A percentile compares a stretch with the other conserved stretches of the same genome.
phyloP scores from a whole-genome alignment of 2,888 invertebrate genomes.

The Papilio protenor region DNA sequence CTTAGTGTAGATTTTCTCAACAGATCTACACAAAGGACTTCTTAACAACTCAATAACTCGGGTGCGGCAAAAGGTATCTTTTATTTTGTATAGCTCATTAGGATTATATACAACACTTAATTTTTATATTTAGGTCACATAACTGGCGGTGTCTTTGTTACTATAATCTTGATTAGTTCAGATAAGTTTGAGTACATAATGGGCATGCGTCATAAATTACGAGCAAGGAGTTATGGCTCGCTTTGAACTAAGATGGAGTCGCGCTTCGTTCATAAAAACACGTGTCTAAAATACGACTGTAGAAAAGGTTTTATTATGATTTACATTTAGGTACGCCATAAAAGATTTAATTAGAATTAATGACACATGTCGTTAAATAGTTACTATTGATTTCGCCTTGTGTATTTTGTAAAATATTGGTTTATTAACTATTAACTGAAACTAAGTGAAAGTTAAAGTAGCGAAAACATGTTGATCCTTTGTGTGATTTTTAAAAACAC shows the following conservation, averaged over 20 bases:
- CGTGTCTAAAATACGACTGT: not conserved
- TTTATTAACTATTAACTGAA: not conserved
- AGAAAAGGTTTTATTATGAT: conserved; percentile 3
- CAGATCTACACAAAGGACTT: not conserved
- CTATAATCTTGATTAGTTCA: conserved; percentile 21
- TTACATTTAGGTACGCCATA: not conserved
- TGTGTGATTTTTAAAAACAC: not conserved
- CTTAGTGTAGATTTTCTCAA: not conserved
- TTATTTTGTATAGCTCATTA: not conserved
- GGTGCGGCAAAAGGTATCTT: not conserved
- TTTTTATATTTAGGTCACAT: not conserved
- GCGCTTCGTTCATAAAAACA: not conserved
- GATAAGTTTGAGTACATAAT: conserved; percentile 20
- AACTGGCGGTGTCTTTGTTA: conserved; percentile 11
- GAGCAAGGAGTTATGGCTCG: conserved; percentile 14
- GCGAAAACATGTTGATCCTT: not conserved
- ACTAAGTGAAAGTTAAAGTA: not conserved
- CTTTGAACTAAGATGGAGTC: conserved; percentile 18
- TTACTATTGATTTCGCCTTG: not conserved
- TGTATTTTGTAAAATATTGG: not conserved
- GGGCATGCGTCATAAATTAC: conserved; percentile 17
- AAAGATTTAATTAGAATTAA: not conserved
- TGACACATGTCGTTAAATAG: not conserved
- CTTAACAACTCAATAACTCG: not conserved
- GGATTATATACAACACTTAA: not conserved